Evolutionary conservation across 2,113 vertebrate genomes (phyloP).

Genomic region (Phalacrocorax aristotelis): DNA sequence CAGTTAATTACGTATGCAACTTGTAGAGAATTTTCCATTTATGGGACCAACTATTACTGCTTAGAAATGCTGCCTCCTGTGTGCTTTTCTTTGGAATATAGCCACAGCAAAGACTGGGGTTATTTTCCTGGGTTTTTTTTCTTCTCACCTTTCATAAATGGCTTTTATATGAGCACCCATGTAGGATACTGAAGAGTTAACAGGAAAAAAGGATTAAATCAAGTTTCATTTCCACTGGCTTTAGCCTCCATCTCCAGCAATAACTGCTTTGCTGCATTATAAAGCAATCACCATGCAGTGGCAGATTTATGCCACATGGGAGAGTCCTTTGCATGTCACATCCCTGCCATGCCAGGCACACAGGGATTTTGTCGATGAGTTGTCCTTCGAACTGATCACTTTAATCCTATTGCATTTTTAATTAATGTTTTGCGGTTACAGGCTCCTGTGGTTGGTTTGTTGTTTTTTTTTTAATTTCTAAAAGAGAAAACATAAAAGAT

Average conservation of each 20-base stretch:
- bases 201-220: neutral
- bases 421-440: neutral
- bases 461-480: neutral
- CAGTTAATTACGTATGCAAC: neutral
- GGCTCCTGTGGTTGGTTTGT: neutral
- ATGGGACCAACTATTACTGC: neutral
- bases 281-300: neutral
- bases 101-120: neutral
- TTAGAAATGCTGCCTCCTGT: neutral
- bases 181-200: neutral
- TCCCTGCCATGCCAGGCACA: neutral
- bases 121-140: neutral
- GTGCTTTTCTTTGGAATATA: neutral
- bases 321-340: slow-evolving; percentile 43
- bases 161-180: neutral
- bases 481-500: neutral
- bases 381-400: neutral
- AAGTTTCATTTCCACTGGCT: neutral
- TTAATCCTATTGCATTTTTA: neutral
- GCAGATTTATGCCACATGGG: slow-evolving; percentile 49
- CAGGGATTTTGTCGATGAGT: neutral
- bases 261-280: rapidly evolving
- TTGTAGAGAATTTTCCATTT: neutral
- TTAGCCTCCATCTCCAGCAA: neutral
- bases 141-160: neutral